phyloP scores from a whole-genome alignment of 2,113 vertebrate genomes.

The Anseranas semipalmata region DNA sequence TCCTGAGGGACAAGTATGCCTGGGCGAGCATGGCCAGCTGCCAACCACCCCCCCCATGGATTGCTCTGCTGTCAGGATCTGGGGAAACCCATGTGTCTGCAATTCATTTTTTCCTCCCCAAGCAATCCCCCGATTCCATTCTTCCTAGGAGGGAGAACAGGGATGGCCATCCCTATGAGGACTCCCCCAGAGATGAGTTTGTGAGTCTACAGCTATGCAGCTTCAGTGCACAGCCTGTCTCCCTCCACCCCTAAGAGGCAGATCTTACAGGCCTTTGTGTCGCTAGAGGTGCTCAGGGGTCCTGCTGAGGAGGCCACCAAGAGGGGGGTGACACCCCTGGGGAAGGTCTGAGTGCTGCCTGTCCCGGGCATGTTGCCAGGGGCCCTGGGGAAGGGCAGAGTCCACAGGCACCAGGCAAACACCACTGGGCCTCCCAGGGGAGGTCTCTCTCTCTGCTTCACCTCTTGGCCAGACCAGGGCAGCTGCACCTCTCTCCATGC shows the following conservation, averaged over 20 bases:
- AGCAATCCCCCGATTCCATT: not conserved
- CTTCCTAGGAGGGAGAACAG: not conserved
- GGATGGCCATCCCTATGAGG: not conserved
- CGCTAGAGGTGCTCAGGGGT: not conserved
- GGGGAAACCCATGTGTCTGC: not conserved
- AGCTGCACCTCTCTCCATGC: not conserved
- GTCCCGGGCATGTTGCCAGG: not conserved
- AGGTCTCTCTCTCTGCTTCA: not conserved
- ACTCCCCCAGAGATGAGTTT: not conserved
- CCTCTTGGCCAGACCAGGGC: not conserved
- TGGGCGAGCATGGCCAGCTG: not conserved
- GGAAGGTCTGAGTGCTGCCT: not conserved
- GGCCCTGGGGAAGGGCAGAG: not conserved
- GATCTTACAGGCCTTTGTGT: not conserved
- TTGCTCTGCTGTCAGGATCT: not conserved
- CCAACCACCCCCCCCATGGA: accelerated
- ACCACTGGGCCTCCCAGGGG: accelerated
- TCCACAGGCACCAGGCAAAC: accelerated
- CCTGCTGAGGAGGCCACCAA: not conserved
- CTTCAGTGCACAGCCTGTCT: not conserved
- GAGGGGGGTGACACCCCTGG: not conserved
- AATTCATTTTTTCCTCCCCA: not conserved
- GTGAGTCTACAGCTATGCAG: not conserved
- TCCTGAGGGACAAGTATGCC: accelerated
- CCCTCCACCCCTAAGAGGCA: not conserved